Evolutionary conservation across 2,888 invertebrate genomes (phyloP), one percentile per base, ranked within the genome.

Genomic region (Branchellion lobata): DNA sequence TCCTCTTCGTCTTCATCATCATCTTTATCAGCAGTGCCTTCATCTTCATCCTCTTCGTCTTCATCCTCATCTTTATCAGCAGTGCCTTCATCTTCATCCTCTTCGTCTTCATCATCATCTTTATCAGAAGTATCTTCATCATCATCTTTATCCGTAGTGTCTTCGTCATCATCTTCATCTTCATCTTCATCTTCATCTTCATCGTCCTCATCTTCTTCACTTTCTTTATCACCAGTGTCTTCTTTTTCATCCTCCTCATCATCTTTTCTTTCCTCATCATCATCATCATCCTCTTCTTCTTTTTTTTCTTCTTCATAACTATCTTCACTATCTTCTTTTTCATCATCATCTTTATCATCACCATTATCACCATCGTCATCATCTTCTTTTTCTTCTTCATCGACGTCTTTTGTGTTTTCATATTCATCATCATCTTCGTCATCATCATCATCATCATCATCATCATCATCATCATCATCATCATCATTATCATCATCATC

Each of bases 391-490:
- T n/a, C 65, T 18, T 57, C 65, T 1, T 75, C 53, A 27, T 75
- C 3, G 11, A 27, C 75, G 1, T 53, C 33, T 31, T 53, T 47
- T 0, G n/a, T 21, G 5, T 75, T 31, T 75, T 27, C 51, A 21
- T 34, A 2, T 5, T 65, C 68, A 3, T 65, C 69, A 34, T 78
- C 69, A 36, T 78, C 69, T 24, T 68, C 68, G 11, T 78, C 31
- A 57, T 53, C 53, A 33, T 79, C 51, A 29, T 51, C 72, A 18
- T 36, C 69, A 40, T 71, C 78, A 78, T n/a, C 47, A 14, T 71
- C 36, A 27, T 31, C 31, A 14, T 31, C 71, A 14, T 72, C 71
- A 47, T 68, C 51, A 71, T 69, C 47, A 31, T 51, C 69, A 18
- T 72, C 71, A 1, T 71, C 57, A 24, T 53, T 53, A 47, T 31